Conservation (phyloP, 2,888 invertebrate species). For the Drosophila monieri region DNA sequence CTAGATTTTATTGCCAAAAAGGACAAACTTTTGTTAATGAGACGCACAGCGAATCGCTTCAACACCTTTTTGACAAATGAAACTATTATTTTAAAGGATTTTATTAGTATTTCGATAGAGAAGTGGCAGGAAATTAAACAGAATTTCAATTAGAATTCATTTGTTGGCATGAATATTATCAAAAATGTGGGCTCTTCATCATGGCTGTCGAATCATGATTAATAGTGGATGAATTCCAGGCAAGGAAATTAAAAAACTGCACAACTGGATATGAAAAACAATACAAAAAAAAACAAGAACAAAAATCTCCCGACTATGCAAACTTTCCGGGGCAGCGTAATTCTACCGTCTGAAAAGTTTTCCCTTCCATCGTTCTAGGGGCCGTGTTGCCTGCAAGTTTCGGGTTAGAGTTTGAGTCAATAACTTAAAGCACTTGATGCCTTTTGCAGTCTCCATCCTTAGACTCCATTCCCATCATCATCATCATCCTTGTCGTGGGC, state of each 20-base stretch:
- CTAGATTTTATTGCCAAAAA: constrained; percentile 36
- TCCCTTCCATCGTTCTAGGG: constrained; percentile 41
- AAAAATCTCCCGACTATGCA: constrained; percentile 30
- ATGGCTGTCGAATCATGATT: neutral
- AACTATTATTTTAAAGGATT: neutral
- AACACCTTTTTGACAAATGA: constrained; percentile 52
- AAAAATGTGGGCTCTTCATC: neutral
- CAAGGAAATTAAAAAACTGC: neutral
- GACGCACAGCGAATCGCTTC: constrained; percentile 20
- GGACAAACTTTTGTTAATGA: constrained; percentile 41
- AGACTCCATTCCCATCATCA: neutral
- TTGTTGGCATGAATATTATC: neutral
- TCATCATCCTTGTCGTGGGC: constrained; percentile 7
- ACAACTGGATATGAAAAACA: neutral
- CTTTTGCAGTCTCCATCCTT: constrained; percentile 16
- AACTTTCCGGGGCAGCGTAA: constrained; percentile 64
- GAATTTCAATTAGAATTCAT: neutral
- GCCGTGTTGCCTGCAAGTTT: constrained; percentile 32
- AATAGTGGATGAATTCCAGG: neutral
- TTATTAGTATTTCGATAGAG: neutral
- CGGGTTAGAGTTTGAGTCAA: constrained; percentile 68
- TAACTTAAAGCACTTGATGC: constrained; percentile 66
- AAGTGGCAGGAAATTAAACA: neutral
- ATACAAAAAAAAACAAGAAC: neutral
- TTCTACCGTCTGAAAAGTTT: constrained; percentile 65